phyloP scores from a whole-genome alignment of 2,113 vertebrate species.

The Terrapene triunguis region DNA sequence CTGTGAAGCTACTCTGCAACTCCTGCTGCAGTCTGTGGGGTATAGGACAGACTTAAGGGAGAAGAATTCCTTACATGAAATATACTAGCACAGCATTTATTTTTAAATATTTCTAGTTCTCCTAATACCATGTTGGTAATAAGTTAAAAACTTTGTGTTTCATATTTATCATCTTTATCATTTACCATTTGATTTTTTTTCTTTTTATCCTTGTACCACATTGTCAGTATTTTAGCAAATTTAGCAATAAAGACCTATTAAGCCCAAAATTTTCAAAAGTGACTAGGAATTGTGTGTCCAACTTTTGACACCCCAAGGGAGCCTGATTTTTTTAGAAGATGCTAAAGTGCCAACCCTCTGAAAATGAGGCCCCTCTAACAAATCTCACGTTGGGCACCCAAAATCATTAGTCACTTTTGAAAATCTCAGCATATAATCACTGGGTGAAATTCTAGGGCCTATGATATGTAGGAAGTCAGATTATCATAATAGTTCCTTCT shows the following conservation, averaged over 20 bases:
- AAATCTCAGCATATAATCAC: background rate
- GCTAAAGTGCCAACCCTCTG: background rate
- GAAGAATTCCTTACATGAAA: background rate
- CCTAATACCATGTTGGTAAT: background rate
- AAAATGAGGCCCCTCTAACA: background rate
- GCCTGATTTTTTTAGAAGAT: background rate
- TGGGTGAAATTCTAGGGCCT: background rate
- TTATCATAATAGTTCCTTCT: background rate
- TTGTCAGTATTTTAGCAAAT: too few relatives aligned
- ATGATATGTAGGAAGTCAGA: background rate
- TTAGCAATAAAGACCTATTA: too few relatives aligned
- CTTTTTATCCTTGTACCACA: background rate
- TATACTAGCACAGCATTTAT: background rate
- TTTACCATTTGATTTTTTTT: background rate
- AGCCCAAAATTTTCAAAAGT: background rate
- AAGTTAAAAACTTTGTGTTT: background rate
- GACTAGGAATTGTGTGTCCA: background rate
- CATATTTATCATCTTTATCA: background rate
- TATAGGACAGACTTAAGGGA: background rate
- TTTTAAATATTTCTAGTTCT: background rate
- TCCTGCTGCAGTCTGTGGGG: background rate
- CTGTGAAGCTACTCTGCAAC: background rate
- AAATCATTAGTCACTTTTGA: background rate
- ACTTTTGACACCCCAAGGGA: background rate
- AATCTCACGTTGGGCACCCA: background rate